Evolutionary conservation across 1,140 invertebrate species (phyloP).

Genomic region (Tetragonula clypearis): DNA sequence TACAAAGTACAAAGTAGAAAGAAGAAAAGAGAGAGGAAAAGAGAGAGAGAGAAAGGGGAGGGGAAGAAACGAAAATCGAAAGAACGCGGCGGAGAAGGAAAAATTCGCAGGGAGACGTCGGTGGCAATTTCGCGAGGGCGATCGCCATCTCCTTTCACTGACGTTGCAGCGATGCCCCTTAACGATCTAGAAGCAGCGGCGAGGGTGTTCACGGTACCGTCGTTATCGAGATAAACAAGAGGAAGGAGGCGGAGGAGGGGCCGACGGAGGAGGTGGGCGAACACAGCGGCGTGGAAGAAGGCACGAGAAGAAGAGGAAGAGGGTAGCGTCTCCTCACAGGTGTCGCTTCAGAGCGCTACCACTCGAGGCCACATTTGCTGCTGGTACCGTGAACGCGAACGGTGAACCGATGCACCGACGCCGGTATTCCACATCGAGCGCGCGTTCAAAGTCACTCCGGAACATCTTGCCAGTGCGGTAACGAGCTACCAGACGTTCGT

Average conservation of each 20-base stretch:
- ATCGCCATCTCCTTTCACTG: constrained; percentile 36
- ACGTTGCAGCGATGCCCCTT: constrained; percentile 5
- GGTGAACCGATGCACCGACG: constrained; percentile 64
- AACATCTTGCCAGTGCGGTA: constrained; percentile 18
- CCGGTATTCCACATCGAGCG: constrained; percentile 51
- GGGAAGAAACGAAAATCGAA: no score
- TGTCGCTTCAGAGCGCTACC: constrained; percentile 69
- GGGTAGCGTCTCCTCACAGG: constrained; percentile 70
- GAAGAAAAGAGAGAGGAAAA: no score
- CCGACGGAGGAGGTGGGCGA: constrained; percentile 15
- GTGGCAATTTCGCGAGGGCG: constrained; percentile 17
- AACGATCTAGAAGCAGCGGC: constrained; percentile 37
- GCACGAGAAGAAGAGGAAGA: constrained; percentile 64
- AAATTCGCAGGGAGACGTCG: not conserved
- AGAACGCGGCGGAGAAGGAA: no score
- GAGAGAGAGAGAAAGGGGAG: no score
- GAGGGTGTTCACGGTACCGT: constrained; percentile 52
- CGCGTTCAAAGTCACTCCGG: constrained; percentile 43
- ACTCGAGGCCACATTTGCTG: constrained; percentile 66
- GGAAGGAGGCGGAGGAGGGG: not conserved
- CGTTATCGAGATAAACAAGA: constrained; percentile 54
- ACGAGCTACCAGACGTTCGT: constrained; percentile 2
- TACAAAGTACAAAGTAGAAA: not conserved
- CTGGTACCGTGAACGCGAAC: constrained; percentile 69
- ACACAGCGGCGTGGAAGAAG: constrained; percentile 39